Evolutionary conservation across 2,888 invertebrate genomes (phyloP), one percentile per base, ranked within the genome.

Genomic region (Eretmocerus hayati): DNA sequence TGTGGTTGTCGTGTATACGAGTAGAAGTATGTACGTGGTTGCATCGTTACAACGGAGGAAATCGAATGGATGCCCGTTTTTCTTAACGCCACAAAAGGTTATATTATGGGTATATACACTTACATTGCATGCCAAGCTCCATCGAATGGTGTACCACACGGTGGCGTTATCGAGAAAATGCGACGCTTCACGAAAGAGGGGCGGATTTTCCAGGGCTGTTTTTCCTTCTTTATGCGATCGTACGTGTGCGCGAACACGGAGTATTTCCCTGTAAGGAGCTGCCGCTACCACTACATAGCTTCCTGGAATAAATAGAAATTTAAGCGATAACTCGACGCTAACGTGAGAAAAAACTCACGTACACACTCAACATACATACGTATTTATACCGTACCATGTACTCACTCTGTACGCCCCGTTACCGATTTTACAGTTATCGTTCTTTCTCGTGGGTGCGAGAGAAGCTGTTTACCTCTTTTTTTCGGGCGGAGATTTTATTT

Each of bases 221-320:
- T 26, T 26, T 26, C 26, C 26, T 11, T 11, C 26, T 44, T 52
- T 48, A 38, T 44, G 40, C 44, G 47, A 41, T 51, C 41, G 42
- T 39, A 39, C 36, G 22, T 38, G 38, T 26, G 11, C 26, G 26
- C 26, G 26, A 9, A 26, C 26, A 26, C 16, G 37, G 48, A 15
- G 9, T 15, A 1, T 5, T 33, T 33, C 33, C 30, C 30, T 30
- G 8, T 30, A 6, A 13, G 30, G 8, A 30, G 33, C 33, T n/a
- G 5, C n/a, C 6, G 33, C 33, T 19, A n/a, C 19, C 21, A 23
- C 26, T 33, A 20, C 33, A 21, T 16, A 30, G 15, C 36, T 22
- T 19, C 23, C 45, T 20, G 52, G 40, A 47, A 53, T 53, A 50
- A 53, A 53, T 53, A 50, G 52, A 53, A 49, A 46, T 53, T 53